A percentile compares a stretch with the other conserved stretches of the same genome.
These are phyloP conservation scores for Aphaenogaster rudis DNA, from an alignment of 1,140 invertebrate species.

Conservation along the genomic window DNA sequence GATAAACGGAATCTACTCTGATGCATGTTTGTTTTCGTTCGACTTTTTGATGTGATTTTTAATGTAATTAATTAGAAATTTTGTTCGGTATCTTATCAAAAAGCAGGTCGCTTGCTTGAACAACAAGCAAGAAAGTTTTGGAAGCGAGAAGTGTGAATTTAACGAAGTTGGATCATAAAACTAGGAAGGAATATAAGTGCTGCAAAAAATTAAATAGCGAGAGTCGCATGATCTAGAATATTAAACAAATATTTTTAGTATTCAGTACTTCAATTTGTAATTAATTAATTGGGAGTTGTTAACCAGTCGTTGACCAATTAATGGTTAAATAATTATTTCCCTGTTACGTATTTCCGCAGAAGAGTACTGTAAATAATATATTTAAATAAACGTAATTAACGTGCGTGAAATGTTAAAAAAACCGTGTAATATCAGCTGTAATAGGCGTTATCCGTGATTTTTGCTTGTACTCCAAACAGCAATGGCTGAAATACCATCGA, in stretches of 20 bases:
- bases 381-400: not conserved
- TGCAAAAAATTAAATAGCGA: not conserved
- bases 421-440: not conserved
- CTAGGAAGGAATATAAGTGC: not conserved
- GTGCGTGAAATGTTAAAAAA: not conserved
- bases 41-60: not conserved
- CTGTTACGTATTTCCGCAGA: not conserved
- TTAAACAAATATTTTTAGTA: conserved; percentile 4
- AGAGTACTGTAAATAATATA: not conserved
- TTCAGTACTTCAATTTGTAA: not conserved
- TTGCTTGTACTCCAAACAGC: not conserved
- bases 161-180: conserved; percentile 17
- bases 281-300: not conserved
- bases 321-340: not conserved
- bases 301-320: not conserved
- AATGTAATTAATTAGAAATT: conserved; percentile 26
- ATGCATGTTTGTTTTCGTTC: not conserved
- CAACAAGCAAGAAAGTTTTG: not conserved
- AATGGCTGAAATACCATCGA: conserved; percentile 29
- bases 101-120: conserved; percentile 2
- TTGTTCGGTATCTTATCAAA: conserved; percentile 5
- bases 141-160: not conserved
- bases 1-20: not conserved
- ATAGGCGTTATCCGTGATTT: not conserved
- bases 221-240: not conserved